Percentiles rank a stretch among this genome's conserved stretches.
phyloP scores from a whole-genome alignment of 2,797 vertebrate species.

The Cirrhinus molitorella region DNA sequence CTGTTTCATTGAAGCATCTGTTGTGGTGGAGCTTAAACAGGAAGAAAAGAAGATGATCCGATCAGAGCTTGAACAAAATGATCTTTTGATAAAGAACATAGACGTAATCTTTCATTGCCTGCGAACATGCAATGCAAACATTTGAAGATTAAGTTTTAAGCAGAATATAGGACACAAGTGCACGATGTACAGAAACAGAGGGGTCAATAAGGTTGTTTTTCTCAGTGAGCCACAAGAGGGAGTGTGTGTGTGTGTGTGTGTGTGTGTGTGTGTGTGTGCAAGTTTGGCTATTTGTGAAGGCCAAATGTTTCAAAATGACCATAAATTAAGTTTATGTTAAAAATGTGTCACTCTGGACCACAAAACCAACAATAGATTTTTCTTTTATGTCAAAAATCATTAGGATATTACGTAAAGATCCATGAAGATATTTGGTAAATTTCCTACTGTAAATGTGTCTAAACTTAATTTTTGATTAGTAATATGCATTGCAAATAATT shows the following conservation, averaged over 20 bases:
- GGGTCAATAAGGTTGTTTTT: neutral
- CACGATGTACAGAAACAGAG: neutral
- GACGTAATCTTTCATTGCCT: neutral
- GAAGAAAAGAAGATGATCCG: neutral
- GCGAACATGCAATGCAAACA: neutral
- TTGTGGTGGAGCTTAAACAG: neutral
- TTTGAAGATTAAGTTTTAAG: neutral
- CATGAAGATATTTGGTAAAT: no score
- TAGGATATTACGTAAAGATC: no score
- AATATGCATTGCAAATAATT: no score
- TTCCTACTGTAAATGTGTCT: no score
- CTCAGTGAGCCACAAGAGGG: neutral
- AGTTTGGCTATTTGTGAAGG: neutral
- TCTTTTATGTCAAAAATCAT: no score
- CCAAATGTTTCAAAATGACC: neutral
- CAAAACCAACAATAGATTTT: no score
- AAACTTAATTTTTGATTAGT: no score
- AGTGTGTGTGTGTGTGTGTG: neutral
- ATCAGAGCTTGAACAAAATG: conserved; percentile 13
- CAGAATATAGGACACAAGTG: neutral
- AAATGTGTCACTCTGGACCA: neutral
- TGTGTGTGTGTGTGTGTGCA: neutral
- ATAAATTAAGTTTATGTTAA: neutral
- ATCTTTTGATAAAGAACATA: conserved; percentile 12
- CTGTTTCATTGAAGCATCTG: conserved; percentile 3